Evolutionary conservation across 2,113 vertebrate species (phyloP), one percentile per base, ranked within the genome.

Genomic region (Marmota flaviventris): DNA sequence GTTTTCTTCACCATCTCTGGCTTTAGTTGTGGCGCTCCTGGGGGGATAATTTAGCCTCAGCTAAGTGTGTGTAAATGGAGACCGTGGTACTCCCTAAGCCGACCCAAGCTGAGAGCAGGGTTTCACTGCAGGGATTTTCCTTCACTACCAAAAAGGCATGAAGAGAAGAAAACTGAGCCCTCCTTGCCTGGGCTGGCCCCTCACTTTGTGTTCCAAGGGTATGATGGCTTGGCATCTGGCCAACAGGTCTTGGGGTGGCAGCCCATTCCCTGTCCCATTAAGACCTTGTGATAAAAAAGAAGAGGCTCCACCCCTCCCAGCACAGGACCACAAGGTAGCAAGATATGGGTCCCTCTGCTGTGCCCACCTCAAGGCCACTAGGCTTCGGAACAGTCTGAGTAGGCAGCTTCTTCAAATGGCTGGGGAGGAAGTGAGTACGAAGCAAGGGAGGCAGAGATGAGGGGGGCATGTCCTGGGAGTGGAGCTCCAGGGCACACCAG

Each of bases 1-100:
- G 4, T 94, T 77, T 65, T 63, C 39, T 85, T 37, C 4, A 20
- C 70, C 32, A 29, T 27, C 87, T 63, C 42, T 70, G 22, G 69
- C 77, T 69, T 85, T 89, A 8, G 77, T 70, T 37, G 69, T 77
- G 51, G 45, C 48, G 27, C 61, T 58, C 70, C 61, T 10, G 53
- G 65, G 86, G 78, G 24, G 61, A 77, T 45, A 67, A 77, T 91
- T 63, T 42, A 61, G 42, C 77, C 58, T 77, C 56, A 42, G 18
- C 27, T 45, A 81, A 84, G 70, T 81, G 45, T 73, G 45, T 92
- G 24, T 90, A 58, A 92, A 91, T 29, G 24, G 63, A 45, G 29
- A 58, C 42, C 1, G 48, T n/a, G 61, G 29, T 4, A 65, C 45
- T 53, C 16, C 24, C 18, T 69, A 4, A 20, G 67, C 39, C 37